Evolutionary conservation across 2,797 vertebrate genomes (phyloP).

Genomic region (Tangara arthus): DNA sequence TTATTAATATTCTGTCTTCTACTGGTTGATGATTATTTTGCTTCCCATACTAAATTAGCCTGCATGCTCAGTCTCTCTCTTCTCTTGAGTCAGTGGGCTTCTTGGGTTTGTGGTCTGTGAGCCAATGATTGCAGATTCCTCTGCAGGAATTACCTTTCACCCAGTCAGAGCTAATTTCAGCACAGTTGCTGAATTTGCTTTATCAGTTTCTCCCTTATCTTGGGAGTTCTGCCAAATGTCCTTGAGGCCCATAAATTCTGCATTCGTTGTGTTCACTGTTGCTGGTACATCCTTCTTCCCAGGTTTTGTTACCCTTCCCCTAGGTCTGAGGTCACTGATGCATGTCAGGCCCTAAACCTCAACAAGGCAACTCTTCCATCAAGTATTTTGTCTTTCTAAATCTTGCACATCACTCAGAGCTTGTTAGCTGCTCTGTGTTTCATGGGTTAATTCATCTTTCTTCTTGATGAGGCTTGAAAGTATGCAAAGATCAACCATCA

Average conservation of each 20-base stretch:
- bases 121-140: rapidly evolving
- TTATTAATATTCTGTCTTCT: neutral
- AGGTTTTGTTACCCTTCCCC: neutral
- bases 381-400: neutral
- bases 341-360: neutral
- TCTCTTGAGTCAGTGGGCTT: neutral
- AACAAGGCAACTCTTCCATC: neutral
- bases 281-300: neutral
- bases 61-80: neutral
- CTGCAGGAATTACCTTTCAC: neutral
- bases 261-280: neutral
- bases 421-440: neutral
- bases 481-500: neutral
- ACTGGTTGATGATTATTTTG: neutral
- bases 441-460: neutral
- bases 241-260: neutral
- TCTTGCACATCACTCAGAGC: neutral
- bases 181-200: neutral
- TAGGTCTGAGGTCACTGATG: neutral
- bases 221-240: neutral
- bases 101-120: neutral
- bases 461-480: neutral
- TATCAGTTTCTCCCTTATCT: neutral
- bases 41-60: neutral
- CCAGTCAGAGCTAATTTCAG: neutral